These are phyloP conservation scores for Centroberyx gerrardi DNA, from an alignment of 2,797 vertebrate species.

Conservation along the genomic window DNA sequence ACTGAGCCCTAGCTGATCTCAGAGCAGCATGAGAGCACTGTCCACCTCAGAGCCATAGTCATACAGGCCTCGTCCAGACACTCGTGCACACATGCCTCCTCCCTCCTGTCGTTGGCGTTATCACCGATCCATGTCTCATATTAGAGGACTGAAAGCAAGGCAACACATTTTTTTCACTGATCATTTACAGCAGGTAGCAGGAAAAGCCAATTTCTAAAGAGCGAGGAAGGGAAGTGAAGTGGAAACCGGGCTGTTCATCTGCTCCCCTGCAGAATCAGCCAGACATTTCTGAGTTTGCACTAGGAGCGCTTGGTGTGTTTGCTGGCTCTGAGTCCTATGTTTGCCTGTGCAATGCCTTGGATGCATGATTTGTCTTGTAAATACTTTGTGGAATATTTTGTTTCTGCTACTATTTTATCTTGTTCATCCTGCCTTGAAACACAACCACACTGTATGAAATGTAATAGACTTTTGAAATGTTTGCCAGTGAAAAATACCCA, in stretches of 20 bases:
- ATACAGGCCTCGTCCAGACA: neutral
- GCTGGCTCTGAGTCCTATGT: constrained; percentile 35
- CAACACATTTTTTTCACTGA: constrained; percentile 3
- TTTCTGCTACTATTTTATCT: constrained; percentile 32
- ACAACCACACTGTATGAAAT: constrained; percentile 48
- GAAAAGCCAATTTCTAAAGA: neutral
- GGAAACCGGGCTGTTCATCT: constrained; percentile 34
- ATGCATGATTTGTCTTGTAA: constrained; percentile 59
- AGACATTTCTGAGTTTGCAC: constrained; percentile 36
- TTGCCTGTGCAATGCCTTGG: constrained; percentile 14
- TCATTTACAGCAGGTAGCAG: constrained; percentile 12
- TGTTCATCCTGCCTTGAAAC: constrained; percentile 50
- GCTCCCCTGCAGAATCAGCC: constrained; percentile 9
- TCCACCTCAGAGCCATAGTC: neutral
- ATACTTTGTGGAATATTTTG: constrained; percentile 56
- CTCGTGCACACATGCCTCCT: neutral
- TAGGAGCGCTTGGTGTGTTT: constrained; percentile 36
- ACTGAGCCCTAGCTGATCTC: constrained; percentile 63
- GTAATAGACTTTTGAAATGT: constrained; percentile 32
- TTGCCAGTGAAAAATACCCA: constrained; percentile 19
- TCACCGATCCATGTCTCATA: constrained; percentile 16
- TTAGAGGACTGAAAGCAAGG: constrained; percentile 5
- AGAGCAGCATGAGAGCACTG: neutral
- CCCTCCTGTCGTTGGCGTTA: constrained; percentile 7
- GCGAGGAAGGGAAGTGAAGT: neutral